Evolutionary conservation across 37 sponge, comb jelly and placozoan species (phyloP).

Genomic region (Chondrosia reniformis): DNA sequence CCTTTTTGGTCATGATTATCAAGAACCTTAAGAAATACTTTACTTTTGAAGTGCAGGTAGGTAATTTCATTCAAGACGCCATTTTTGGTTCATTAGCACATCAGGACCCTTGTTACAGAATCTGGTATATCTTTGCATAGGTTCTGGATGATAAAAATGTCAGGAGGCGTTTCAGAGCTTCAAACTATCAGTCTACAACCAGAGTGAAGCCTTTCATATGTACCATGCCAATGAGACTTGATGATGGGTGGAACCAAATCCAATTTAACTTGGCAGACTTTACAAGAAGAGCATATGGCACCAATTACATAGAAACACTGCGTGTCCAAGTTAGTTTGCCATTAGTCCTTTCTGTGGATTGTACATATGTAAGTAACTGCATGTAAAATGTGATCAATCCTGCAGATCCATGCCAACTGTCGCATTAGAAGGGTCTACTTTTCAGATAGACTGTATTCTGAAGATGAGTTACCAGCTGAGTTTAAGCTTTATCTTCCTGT

Average conservation of each 20-base stretch:
- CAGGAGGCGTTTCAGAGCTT: constrained; percentile 88
- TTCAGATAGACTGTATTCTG: constrained; percentile 94
- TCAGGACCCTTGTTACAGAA: constrained; percentile 90
- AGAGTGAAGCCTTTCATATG: constrained; percentile 99
- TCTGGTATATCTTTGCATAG: constrained; percentile 28
- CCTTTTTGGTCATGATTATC: constrained; percentile 98
- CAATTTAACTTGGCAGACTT: constrained; percentile 99
- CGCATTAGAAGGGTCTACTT: constrained; percentile 97
- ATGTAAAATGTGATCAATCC: background rate
- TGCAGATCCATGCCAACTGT: constrained; percentile 98
- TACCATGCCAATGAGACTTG: constrained; percentile 98
- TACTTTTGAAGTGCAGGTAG: constrained; percentile 94
- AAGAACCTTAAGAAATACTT: constrained; percentile 99
- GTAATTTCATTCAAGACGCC: no score
- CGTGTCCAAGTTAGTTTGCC: constrained; percentile 65
- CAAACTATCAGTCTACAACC: constrained; percentile 97
- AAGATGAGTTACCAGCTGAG: constrained; percentile 97
- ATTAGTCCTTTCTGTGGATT: background rate
- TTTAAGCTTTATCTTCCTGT: constrained; percentile 98
- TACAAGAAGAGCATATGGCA: constrained; percentile 96
- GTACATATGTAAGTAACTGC: background rate
- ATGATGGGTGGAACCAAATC: constrained; percentile 99
- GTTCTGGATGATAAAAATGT: constrained; percentile 98
- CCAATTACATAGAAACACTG: constrained; percentile 99
- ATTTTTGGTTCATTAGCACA: no score